Conservation (phyloP, 2,888 invertebrate genomes). For the Diaperis boleti region DNA sequence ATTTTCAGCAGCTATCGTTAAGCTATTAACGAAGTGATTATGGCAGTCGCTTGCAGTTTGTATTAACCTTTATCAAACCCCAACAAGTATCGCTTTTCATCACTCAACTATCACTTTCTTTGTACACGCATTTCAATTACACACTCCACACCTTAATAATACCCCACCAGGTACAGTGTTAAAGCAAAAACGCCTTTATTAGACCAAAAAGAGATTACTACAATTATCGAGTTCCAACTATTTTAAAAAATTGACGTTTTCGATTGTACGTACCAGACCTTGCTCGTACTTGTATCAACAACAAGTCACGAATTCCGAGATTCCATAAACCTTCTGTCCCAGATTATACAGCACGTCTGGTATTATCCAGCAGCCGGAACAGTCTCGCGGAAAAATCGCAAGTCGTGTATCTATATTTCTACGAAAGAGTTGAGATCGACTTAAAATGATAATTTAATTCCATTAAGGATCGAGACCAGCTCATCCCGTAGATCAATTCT, state of each 20-base stretch:
- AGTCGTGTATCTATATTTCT: constrained; percentile 51
- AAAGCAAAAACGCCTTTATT: no score
- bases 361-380: constrained; percentile 47
- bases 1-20: no score
- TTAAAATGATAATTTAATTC: constrained; percentile 52
- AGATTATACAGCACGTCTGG: constrained; percentile 50
- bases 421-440: constrained; percentile 46
- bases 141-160: no score
- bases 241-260: background rate
- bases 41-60: no score
- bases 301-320: constrained; percentile 48
- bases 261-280: background rate
- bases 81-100: no score
- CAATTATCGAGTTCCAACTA: no score
- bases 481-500: constrained; percentile 45
- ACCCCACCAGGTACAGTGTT: no score
- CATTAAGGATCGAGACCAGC: constrained; percentile 46
- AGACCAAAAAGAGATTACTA: no score
- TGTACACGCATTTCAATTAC: no score
- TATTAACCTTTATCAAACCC: no score
- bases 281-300: background rate
- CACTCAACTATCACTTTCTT: no score
- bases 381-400: constrained; percentile 38
- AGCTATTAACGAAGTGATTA: no score
- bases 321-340: constrained; percentile 48